Conservation (phyloP, 2,113 vertebrate genomes). For the Narcine bancroftii region DNA sequence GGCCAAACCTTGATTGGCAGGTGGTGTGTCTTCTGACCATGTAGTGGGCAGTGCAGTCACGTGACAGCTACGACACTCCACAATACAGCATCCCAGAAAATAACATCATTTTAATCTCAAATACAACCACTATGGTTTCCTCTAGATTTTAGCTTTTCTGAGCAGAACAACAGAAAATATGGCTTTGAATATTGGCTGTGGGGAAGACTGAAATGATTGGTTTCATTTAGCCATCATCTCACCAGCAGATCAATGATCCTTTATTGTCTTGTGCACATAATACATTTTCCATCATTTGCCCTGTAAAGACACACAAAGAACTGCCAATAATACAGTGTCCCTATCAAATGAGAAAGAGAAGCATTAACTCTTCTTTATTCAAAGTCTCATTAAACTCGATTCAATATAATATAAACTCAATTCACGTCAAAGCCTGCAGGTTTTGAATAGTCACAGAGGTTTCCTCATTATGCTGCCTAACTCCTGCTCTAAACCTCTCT, state of each 20-base stretch:
- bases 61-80: too few species aligned
- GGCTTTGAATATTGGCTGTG: too few species aligned
- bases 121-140: not conserved
- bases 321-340: too few species aligned
- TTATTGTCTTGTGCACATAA: too few species aligned
- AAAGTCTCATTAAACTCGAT: not conserved
- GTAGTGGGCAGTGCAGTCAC: too few species aligned
- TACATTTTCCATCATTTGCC: too few species aligned
- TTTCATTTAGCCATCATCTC: not conserved
- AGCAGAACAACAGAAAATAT: not conserved
- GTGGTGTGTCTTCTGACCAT: too few species aligned
- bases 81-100: not conserved
- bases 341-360: too few species aligned
- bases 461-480: not conserved
- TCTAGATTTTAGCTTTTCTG: not conserved
- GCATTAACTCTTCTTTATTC: not conserved
- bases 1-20: too few species aligned
- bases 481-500: not conserved
- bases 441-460: not conserved
- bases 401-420: not conserved
- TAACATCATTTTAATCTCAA: not conserved
- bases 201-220: not conserved
- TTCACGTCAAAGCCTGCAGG: not conserved
- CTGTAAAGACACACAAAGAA: too few species aligned
- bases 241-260: too few species aligned